Base-by-base conservation (phyloP, 2,113 vertebrate genomes). In the Toxotes jaculatrix region DNA sequence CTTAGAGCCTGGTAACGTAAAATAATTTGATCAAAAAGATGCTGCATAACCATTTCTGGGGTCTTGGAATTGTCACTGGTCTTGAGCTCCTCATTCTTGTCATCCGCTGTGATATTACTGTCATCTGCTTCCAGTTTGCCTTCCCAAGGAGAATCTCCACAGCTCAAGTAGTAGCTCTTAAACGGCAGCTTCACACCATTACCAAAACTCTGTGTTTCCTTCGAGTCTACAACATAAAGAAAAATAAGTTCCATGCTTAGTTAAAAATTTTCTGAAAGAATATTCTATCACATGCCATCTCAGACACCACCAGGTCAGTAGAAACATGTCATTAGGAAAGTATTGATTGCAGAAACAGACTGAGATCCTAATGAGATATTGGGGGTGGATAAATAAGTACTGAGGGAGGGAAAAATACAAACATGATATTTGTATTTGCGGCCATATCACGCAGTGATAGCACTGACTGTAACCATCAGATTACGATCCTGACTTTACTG, bases 141-240 rank as follows among this genome's bases (percentile, higher is more conserved):
- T 53, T 95, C 93, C 94, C 93, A 95, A 11, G 49, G 64, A 67
- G 93, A 94, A 17, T 86, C 59, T 6, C 16, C 64, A 31, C 27
- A 40, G 60, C 55, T 86, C 3, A 91, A 82, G 60, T 88, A 84
- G 67, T 64, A 73, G 56, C 76, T 87, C 3, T 4, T 17, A 43
- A 16, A 17, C 31, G 83, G 74, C 27, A 31, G 38, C 36, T 80
- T 77, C 19, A 36, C 6, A 14, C 47, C 34, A 0, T 81, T 55
- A 2, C 2, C 53, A 11, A 10, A 34, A 43, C 34, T 67, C 10
- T 62, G n/a, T 0, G 21, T 40, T 65, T 64, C 60, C 4, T 53
- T 61, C n/a, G 74, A 68, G 7, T 43, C 89, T 84, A 45, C 3
- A 69, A 76, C 47, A 62, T 3, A 11, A 71, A 59, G 2, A 53